phyloP scores from a whole-genome alignment of 2,113 vertebrate species.

The Melanerpes formicivorus region DNA sequence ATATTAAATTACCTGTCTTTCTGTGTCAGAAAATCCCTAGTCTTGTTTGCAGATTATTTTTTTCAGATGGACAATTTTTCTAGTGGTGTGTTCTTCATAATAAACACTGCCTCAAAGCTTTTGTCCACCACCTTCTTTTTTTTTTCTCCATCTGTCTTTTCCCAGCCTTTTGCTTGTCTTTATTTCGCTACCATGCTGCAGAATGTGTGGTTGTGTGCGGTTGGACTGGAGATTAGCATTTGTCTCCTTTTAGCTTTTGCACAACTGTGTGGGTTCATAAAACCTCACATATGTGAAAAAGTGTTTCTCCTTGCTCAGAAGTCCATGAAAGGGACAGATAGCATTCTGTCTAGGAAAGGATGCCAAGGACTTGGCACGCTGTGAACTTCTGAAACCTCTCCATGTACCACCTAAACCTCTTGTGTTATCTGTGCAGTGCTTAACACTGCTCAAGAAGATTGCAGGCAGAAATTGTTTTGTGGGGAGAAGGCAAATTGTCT shows the following conservation, averaged over 20 bases:
- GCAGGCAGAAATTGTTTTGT: background rate
- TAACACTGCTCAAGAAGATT: background rate
- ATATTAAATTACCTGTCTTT: constrained; percentile 53
- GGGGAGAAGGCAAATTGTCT: background rate
- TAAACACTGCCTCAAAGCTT: background rate
- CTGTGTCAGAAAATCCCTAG: constrained; percentile 2
- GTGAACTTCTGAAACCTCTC: background rate
- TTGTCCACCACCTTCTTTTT: background rate
- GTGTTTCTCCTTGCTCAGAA: background rate
- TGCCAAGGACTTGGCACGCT: background rate
- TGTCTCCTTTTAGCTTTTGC: background rate
- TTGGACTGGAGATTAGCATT: background rate
- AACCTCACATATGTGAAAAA: background rate
- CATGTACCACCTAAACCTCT: background rate
- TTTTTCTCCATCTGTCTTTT: background rate
- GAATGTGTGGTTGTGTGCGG: background rate
- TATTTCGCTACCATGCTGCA: background rate
- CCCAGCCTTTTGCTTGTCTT: background rate
- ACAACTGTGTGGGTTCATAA: background rate
- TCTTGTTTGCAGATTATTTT: constrained; percentile 34
- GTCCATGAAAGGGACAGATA: background rate
- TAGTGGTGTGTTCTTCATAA: background rate
- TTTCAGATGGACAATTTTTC: constrained; percentile 1
- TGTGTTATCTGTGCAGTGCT: background rate
- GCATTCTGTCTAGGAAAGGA: background rate